phyloP scores from a whole-genome alignment of 2,797 vertebrate species.

The Vireo griseus region DNA sequence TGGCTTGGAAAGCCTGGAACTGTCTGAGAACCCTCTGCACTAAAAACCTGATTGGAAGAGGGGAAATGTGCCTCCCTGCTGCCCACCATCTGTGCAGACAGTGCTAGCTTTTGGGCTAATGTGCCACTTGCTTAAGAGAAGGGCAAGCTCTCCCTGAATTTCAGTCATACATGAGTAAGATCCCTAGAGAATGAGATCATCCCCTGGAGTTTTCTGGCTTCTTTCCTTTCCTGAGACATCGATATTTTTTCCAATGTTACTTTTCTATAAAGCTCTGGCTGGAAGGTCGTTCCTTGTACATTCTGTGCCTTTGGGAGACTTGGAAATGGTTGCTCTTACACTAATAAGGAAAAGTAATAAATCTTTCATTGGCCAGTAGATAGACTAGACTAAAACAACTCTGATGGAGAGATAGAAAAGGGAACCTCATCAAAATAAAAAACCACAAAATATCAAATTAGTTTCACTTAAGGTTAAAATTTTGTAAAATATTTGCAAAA shows the following conservation, averaged over 20 bases:
- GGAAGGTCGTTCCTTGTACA: background rate
- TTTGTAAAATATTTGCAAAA: background rate
- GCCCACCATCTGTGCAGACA: background rate
- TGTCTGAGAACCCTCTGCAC: background rate
- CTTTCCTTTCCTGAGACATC: background rate
- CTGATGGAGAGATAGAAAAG: background rate
- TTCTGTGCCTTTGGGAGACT: background rate
- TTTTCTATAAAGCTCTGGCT: background rate
- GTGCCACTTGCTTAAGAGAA: background rate
- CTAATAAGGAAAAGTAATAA: background rate
- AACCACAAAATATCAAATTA: background rate
- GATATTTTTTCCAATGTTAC: background rate
- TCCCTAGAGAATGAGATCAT: background rate
- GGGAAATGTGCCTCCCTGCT: background rate
- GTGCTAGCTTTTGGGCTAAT: fast-evolving
- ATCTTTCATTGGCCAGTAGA: background rate
- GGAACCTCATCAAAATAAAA: background rate
- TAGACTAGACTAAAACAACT: background rate
- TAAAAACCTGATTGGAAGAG: background rate
- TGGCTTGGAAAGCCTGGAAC: background rate
- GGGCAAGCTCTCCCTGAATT: background rate
- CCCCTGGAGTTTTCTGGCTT: background rate
- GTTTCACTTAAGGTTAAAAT: background rate
- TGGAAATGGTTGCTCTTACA: background rate
- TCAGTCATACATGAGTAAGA: background rate